A percentile compares a stretch with the other conserved stretches of the same genome.
Evolutionary conservation across 1,140 invertebrate genomes (phyloP).

Genomic region (Varroa destructor): DNA sequence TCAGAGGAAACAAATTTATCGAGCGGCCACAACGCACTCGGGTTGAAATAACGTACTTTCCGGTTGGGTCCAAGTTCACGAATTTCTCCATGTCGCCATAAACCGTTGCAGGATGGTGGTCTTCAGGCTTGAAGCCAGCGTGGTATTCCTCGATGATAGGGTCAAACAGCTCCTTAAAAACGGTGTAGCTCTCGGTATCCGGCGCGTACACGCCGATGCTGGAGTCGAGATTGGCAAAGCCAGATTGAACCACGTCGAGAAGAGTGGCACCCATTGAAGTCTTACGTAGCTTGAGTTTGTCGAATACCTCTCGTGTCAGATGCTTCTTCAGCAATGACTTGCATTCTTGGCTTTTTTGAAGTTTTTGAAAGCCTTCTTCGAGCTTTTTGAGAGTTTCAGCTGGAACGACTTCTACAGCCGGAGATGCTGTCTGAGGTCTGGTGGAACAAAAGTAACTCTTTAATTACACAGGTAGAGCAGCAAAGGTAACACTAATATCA

Average conservation of each 20-base stretch:
- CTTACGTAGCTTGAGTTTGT: constrained; percentile 74
- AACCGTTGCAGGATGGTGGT: constrained; percentile 42
- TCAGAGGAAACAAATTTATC: constrained; percentile 53
- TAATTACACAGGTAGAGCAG: too few species aligned
- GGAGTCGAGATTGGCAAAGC: constrained; percentile 53
- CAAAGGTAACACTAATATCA: too few species aligned
- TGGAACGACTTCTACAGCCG: not conserved
- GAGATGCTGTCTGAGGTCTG: too few species aligned
- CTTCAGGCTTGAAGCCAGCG: constrained; percentile 39
- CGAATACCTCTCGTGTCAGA: constrained; percentile 73
- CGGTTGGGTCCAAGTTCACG: constrained; percentile 52
- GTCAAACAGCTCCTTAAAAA: constrained; percentile 59
- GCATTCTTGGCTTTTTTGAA: constrained; percentile 63
- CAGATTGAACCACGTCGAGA: constrained; percentile 78
- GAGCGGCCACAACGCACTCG: constrained; percentile 61
- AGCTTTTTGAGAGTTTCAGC: constrained; percentile 53
- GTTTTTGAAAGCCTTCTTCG: constrained; percentile 74
- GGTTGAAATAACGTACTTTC: constrained; percentile 55
- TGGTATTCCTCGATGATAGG: constrained; percentile 59
- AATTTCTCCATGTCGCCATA: constrained; percentile 41
- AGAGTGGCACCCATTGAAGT: constrained; percentile 75
- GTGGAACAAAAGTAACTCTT: too few species aligned
- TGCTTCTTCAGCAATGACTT: constrained; percentile 90
- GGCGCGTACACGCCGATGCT: constrained; percentile 54
- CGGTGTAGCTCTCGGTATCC: constrained; percentile 60